Base-by-base conservation (phyloP, 64 coral and sea anemone genomes). In the Stichodactyla helianthus region DNA sequence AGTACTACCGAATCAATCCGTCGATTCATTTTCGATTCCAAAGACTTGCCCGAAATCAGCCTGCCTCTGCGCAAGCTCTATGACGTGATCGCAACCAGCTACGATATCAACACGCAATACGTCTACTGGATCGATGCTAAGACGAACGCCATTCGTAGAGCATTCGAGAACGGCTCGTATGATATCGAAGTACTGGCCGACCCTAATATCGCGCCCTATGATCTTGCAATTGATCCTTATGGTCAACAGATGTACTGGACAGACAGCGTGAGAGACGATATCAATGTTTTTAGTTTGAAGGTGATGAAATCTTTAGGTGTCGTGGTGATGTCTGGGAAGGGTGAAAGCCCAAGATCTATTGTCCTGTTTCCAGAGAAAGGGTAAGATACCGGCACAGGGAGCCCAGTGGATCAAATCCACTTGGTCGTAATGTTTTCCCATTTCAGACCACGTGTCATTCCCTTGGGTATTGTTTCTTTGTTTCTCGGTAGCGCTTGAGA, bases 201-300 rank as follows among this genome's bases (percentile, higher is more conserved):
- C 25, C 17, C 59, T 6, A 85, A 35, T n/a, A 85, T 84, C 1
- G 82, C 77, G 10, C 96, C 96, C 12, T 92, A 55, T 64, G 96
- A 99, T 76, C 82, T 99, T 3, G 93, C 96, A 14, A 84, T 99
- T 19, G 96, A 99, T 44, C 82, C 96, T 0, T 99, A 95, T 54
- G 96, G 93, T 0, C 77, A 87, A 16, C 96, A 95, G 52, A 60
- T 99, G 18, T 95, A 86, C 58, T 99, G 96, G 96, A 99, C 96
- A 7, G 96, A 99, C 50, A 79, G 59, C 54, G 77, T 55, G 0
- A 71, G 56, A 20, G 93, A 99, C 20, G 83, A 77, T 28, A 99
- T 99, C 7, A 99, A 95, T 82, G 93, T 88, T 52, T 95, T 86
- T 50, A 95, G 93, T 82, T 71, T 99, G 77, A 92, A 64, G 67